Conservation (phyloP, 2,888 invertebrate genomes). For the Eupithecia vulgata region DNA sequence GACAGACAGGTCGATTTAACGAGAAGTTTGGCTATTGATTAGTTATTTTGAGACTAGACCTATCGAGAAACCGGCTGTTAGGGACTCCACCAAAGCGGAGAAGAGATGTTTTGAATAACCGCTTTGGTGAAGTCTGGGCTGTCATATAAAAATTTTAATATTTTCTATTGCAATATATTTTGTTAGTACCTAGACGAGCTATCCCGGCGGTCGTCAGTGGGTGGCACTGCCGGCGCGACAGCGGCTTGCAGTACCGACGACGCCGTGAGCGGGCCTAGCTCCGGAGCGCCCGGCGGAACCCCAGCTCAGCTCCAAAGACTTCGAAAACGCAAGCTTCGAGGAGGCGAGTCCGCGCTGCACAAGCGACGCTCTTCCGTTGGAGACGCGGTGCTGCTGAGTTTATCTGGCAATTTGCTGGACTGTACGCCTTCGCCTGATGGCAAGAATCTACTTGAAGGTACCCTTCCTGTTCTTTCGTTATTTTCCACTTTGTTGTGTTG, state of each 20-base stretch:
- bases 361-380: constrained; percentile 94
- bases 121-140: no score
- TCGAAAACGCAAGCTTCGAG: constrained; percentile 91
- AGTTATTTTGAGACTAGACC: neutral
- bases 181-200: constrained; percentile 76
- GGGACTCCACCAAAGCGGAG: no score
- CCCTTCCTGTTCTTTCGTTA: neutral
- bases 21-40: neutral
- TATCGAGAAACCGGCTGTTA: neutral
- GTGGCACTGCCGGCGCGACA: constrained; percentile 54
- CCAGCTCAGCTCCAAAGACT: constrained; percentile 80
- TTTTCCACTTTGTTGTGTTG: neutral
- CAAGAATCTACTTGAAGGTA: constrained; percentile 82
- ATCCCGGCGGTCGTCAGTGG: constrained; percentile 79
- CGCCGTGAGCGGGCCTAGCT: constrained; percentile 42
- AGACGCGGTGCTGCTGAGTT: constrained; percentile 92
- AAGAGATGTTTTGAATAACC: no score
- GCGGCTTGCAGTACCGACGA: constrained; percentile 45
- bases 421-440: constrained; percentile 93
- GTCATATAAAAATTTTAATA: neutral
- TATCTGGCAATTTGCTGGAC: constrained; percentile 95
- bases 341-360: constrained; percentile 83
- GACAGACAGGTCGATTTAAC: neutral
- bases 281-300: constrained; percentile 56
- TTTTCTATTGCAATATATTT: neutral